Base-by-base conservation (phyloP, 2,113 vertebrate species). In the Gambusia holbrooki region DNA sequence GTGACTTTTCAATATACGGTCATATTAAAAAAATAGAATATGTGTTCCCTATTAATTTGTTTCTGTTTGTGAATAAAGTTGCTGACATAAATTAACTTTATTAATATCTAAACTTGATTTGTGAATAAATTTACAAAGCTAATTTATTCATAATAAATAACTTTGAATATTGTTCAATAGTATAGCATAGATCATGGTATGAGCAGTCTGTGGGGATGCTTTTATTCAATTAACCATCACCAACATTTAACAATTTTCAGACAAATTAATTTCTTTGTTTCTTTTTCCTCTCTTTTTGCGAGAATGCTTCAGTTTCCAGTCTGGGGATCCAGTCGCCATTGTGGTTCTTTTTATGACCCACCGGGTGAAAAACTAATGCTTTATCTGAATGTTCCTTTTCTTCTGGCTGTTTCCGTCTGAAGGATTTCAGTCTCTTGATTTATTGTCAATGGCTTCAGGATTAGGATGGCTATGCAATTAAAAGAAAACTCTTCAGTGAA, bases 401-500 rank as follows among this genome's bases (percentile, higher is more conserved):
- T 40, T 28, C 17, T 35, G 32, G 42, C 66, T 69, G 29, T 73
- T 87, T 73, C 80, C 66, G 66, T 66, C 19, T 61, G 28, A 54
- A 81, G 62, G 71, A 70, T 61, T 32, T 79, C 63, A 33, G 58
- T 71, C 33, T 19, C 33, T 72, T 81, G 32, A 64, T 76, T 84
- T 85, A 75, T 84, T 81, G 84, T 80, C 76, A 84, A 69, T 60
- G 22, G 54, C 77, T 71, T 54, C 69, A 73, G 76, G 82, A 82
- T 87, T 82, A 84, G 71, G 67, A 67, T 11, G 65, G 64, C 67
- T 58, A 29, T 64, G 69, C 74, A 87, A 84, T 87, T 85, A 84
- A 85, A 81, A 73, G 40, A 54, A 82, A 81, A 87, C 81, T 81
- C 48, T 66, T 78, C 14, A 27, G 13, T 86, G 71, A 85, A 87